phyloP scores from a whole-genome alignment of 1,140 invertebrate genomes.

The Drosophila neocordata region DNA sequence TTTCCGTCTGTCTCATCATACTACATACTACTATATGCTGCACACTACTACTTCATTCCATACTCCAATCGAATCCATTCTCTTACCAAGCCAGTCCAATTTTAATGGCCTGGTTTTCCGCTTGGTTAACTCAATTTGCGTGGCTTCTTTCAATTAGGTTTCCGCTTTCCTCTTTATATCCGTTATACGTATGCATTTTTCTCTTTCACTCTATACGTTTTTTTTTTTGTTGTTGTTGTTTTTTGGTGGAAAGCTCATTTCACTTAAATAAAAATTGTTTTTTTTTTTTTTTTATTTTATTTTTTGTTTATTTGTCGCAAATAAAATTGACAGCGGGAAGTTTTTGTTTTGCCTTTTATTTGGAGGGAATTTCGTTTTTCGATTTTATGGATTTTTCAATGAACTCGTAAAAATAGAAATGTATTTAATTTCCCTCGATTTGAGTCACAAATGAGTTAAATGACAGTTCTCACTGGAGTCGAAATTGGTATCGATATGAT shows the following conservation, averaged over 20 bases:
- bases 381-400: constrained; percentile 64
- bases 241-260: constrained; percentile 57
- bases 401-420: constrained; percentile 78
- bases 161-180: constrained; percentile 42
- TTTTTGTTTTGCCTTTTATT: no score
- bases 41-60: not conserved
- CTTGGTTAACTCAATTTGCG: constrained; percentile 80
- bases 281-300: constrained; percentile 8
- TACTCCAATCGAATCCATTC: constrained; percentile 23
- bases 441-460: constrained; percentile 63
- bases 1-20: constrained; percentile 15
- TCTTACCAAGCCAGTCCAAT: constrained; percentile 45
- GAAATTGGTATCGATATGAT: not conserved
- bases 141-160: constrained; percentile 78
- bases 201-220: not conserved
- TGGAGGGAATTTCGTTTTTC: constrained; percentile 28
- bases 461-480: constrained; percentile 46
- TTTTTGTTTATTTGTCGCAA: constrained; percentile 78
- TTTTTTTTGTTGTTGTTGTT: constrained; percentile 31
- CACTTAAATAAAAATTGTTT: constrained; percentile 57
- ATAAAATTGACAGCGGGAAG: constrained; percentile 53
- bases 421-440: constrained; percentile 53
- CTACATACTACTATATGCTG: not conserved
- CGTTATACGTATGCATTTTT: constrained; percentile 13
- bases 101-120: constrained; percentile 79